Evolutionary conservation across 2,797 vertebrate genomes (phyloP).

Genomic region (Takifugu ocellatus): DNA sequence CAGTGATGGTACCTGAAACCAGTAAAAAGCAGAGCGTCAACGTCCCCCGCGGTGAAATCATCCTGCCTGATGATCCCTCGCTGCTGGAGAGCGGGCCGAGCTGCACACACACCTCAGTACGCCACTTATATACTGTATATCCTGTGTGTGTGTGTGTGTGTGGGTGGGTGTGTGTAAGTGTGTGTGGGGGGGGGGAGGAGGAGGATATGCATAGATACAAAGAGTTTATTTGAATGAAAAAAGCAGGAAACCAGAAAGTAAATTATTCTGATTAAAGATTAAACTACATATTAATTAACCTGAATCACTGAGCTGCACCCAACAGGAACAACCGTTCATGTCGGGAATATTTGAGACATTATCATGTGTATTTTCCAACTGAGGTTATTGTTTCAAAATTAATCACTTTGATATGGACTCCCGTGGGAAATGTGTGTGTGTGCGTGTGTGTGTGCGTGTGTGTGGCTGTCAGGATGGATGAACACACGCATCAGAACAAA

Average conservation of each 20-base stretch:
- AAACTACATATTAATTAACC: background rate
- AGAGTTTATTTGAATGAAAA: background rate
- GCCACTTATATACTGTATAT: constrained; percentile 44
- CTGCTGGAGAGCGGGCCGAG: constrained; percentile 12
- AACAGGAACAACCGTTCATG: background rate
- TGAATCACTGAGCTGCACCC: background rate
- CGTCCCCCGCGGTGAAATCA: constrained; percentile 30
- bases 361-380: background rate
- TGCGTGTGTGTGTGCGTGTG: background rate
- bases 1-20: constrained; percentile 42
- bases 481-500: background rate
- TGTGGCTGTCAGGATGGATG: background rate
- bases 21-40: constrained; percentile 32
- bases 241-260: constrained; percentile 48
- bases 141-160: background rate
- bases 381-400: background rate
- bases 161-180: background rate
- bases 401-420: background rate
- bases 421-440: constrained; percentile 6
- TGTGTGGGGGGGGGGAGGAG: background rate
- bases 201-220: background rate
- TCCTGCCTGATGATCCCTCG: constrained; percentile 13
- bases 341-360: background rate
- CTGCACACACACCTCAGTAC: background rate
- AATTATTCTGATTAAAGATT: constrained; percentile 39